Conservation (phyloP, 2,113 vertebrate species). For the Cromileptes altivelis region DNA sequence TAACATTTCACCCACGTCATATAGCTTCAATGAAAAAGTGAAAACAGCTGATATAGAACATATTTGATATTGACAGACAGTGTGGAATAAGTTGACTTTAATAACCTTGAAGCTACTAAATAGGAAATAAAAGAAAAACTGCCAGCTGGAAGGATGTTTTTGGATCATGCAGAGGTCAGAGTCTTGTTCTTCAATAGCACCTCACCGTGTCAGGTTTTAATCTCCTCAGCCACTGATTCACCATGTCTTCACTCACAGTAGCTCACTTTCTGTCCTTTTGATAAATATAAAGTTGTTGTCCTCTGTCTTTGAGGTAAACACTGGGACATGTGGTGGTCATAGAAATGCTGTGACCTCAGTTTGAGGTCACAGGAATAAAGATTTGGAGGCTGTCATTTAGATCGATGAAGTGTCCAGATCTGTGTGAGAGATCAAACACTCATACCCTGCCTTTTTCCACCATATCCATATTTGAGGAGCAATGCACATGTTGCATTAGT, state of each 20-base stretch:
- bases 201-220: background rate
- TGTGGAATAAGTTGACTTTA: background rate
- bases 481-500: conserved; percentile 42
- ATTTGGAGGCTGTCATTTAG: conserved; percentile 16
- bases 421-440: conserved; percentile 58
- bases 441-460: conserved; percentile 22
- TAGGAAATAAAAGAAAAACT: background rate
- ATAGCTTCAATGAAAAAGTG: background rate
- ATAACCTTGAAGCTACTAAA: background rate
- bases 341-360: conserved; percentile 14
- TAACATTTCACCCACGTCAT: no score
- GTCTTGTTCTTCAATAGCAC: background rate
- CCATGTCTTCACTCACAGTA: background rate
- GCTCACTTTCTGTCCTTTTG: background rate
- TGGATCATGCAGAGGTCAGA: background rate
- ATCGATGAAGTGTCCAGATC: conserved; percentile 26
- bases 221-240: background rate
- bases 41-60: background rate
- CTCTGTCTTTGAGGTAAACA: background rate
- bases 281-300: background rate
- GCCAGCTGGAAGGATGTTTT: background rate
- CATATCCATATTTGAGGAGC: conserved; percentile 40
- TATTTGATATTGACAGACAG: background rate
- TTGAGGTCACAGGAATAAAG: conserved; percentile 26
- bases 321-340: background rate